Conservation (phyloP, 2,888 invertebrate genomes). For the Netelia melanura region DNA sequence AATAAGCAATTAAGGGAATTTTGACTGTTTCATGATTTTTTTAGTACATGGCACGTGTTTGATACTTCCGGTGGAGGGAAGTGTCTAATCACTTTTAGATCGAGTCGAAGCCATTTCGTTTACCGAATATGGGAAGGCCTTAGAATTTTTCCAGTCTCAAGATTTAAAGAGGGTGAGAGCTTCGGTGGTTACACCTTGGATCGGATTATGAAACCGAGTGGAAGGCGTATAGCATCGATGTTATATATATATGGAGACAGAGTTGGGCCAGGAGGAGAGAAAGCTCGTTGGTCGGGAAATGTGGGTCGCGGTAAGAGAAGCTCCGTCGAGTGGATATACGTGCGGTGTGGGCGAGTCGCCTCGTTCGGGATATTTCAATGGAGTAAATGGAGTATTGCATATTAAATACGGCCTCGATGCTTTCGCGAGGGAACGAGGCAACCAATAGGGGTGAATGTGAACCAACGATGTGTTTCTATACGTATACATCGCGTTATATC, state of each 20-base stretch:
- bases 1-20: too few relatives aligned
- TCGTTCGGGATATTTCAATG: slow-evolving; percentile 77
- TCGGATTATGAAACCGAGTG: slow-evolving; percentile 69
- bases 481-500: slow-evolving; percentile 33
- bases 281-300: slow-evolving; percentile 72
- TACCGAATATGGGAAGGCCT: not conserved
- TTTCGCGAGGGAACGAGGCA: slow-evolving; percentile 51
- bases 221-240: slow-evolving; percentile 43
- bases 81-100: slow-evolving; percentile 35
- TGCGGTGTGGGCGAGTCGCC: slow-evolving; percentile 42
- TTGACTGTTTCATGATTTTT: not conserved
- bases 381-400: slow-evolving; percentile 83
- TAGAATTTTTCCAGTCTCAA: slow-evolving; percentile 39
- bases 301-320: slow-evolving; percentile 76
- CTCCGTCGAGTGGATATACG: slow-evolving; percentile 74
- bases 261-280: slow-evolving; percentile 38
- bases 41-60: not conserved
- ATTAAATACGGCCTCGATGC: slow-evolving; percentile 77
- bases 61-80: not conserved
- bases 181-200: slow-evolving; percentile 64
- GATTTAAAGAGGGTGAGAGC: slow-evolving; percentile 41
- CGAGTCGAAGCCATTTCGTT: slow-evolving; percentile 6
- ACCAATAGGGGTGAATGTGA: slow-evolving; percentile 46
- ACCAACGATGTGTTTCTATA: slow-evolving; percentile 43
- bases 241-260: slow-evolving; percentile 8